Base-by-base conservation (phyloP, 2,113 vertebrate species). In the Pachypanchax playfairii region DNA sequence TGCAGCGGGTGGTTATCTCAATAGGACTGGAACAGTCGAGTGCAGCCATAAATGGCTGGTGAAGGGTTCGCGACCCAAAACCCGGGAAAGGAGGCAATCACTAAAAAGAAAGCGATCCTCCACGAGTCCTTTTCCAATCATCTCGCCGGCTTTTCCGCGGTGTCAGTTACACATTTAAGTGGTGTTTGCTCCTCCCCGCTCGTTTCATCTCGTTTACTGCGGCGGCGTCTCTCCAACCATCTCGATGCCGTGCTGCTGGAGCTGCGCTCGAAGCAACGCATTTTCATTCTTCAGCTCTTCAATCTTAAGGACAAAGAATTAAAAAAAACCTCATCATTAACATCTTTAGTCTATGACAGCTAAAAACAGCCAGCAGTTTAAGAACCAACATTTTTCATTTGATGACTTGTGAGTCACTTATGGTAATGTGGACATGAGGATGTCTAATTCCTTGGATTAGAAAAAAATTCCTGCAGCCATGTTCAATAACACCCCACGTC, bases 271-370 rank as follows among this genome's bases (percentile, higher is more conserved):
- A 10, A 96, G 92, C 67, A 94, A 73, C 11, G 92, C 90, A 0
- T 96, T 96, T 82, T 95, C 94, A 0, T 92, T 95, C 89, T 95
- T 95, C 84, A 96, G 89, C 79, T 96, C 94, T 79, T 95, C 93
- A 0, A 96, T 91, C 95, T 96, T 84, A 63, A 49, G 26, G 65
- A 70, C 36, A 73, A 1, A 42, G 43, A 21, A 39, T 7, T 22
- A 4, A 38, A 28, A 52, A 41, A 75, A 65, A 31, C 25, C 48
- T 71, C 47, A 50, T 68, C 57, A 74, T 52, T 52, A 48, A 76
- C 63, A 54, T 48, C 54, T 66, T 65, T 61, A 51, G 67, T 50
- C 43, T 48, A 22, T 53, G 44, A 63, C 42, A 51, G 38, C 33
- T 65, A 63, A 64, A 76, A 44, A 70, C 46, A 60, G 43, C 46